phyloP scores from a whole-genome alignment of 2,797 vertebrate genomes.

The Potorous gilbertii region DNA sequence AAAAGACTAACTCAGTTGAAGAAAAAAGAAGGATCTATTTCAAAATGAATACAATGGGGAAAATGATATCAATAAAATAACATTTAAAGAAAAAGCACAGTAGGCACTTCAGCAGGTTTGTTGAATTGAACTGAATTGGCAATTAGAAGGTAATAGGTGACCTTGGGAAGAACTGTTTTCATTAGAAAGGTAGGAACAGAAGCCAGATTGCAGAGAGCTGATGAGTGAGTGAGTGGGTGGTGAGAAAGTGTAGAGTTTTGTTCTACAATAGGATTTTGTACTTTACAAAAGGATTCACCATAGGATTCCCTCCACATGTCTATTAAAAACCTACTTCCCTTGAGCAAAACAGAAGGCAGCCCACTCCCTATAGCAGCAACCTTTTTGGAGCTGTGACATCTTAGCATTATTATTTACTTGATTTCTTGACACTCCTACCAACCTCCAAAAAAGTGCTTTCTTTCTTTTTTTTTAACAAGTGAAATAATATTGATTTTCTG shows the following conservation, averaged over 20 bases:
- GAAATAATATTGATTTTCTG: not conserved
- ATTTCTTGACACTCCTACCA: not conserved
- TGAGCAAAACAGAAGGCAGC: not conserved
- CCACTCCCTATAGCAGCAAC: not conserved
- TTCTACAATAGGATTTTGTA: constrained; percentile 8
- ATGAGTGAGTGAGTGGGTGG: not conserved
- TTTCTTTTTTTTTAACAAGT: not conserved
- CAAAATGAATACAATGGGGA: not conserved
- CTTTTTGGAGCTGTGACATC: not conserved
- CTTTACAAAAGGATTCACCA: constrained; percentile 7
- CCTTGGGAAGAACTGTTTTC: not conserved
- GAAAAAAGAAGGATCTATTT: not conserved
- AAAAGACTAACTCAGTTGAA: not conserved
- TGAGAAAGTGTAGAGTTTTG: constrained; percentile 6
- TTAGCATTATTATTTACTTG: not conserved
- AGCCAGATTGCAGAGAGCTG: not conserved
- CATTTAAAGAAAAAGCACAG: not conserved
- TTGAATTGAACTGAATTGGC: not conserved
- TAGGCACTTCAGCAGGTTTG: not conserved
- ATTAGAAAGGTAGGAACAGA: not conserved
- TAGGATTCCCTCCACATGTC: not conserved
- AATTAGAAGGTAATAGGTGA: not conserved
- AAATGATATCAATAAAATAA: not conserved
- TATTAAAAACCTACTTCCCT: not conserved
- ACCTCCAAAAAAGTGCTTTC: not conserved